A percentile compares a stretch with the other conserved stretches of the same genome.
These are phyloP conservation scores for Sphaerophoria taeniata DNA, from an alignment of 2,888 invertebrate genomes.

Conservation along the genomic window DNA sequence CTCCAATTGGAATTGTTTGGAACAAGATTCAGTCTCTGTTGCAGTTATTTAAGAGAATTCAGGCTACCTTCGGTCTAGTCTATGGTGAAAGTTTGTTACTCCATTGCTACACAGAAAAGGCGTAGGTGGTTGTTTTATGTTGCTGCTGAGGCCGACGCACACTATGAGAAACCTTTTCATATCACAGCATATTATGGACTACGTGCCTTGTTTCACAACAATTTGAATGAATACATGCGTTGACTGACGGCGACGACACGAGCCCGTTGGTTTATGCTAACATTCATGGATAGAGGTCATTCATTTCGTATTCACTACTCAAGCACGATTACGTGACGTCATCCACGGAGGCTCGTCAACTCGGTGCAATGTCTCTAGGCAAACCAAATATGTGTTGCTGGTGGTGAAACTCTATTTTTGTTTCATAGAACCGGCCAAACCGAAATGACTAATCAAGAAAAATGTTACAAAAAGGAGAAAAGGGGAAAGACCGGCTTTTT, in stretches of 20 bases:
- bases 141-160: constrained; percentile 30
- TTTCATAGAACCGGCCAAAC: background rate
- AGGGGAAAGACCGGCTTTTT: constrained; percentile 11
- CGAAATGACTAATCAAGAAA: constrained; percentile 24
- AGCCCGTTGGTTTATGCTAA: background rate
- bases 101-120: background rate
- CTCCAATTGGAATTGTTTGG: background rate
- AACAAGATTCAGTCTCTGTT: constrained; percentile 5
- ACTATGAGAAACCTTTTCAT: background rate
- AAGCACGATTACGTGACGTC: constrained; percentile 65
- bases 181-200: constrained; percentile 36
- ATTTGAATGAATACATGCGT: constrained; percentile 15
- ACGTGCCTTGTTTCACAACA: constrained; percentile 46
- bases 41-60: background rate
- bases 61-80: background rate
- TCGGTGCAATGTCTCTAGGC: constrained; percentile 22
- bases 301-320: constrained; percentile 23
- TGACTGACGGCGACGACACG: background rate
- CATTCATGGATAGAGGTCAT: constrained; percentile 24
- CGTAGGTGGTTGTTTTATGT: background rate
- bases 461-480: background rate
- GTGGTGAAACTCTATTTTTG: constrained; percentile 25
- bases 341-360: constrained; percentile 70
- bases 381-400: background rate
- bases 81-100: constrained; percentile 15